Evolutionary conservation across 1,140 invertebrate genomes (phyloP).

Genomic region (Habropoda laboriosa): DNA sequence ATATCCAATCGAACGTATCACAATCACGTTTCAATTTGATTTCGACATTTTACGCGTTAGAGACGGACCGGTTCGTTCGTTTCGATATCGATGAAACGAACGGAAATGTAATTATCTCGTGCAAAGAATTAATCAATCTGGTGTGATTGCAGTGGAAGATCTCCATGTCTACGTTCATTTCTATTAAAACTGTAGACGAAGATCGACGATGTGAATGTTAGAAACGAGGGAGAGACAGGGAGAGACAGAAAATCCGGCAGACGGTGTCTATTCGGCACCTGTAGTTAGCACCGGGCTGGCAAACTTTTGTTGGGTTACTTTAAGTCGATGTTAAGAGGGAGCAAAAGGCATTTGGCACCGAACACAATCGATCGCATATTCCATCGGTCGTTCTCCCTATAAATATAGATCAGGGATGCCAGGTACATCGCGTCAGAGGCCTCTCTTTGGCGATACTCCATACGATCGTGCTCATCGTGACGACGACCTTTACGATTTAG

Average conservation of each 20-base stretch:
- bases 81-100: not conserved
- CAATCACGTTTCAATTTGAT: not conserved
- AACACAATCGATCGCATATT: conserved; percentile 77
- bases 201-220: not conserved
- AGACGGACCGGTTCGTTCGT: not conserved
- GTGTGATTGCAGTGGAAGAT: too few relatives aligned
- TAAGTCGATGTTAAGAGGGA: conserved; percentile 46
- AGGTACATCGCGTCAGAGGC: conserved; percentile 62
- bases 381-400: conserved; percentile 77
- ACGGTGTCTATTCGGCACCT: conserved; percentile 4
- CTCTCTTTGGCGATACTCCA: conserved; percentile 73
- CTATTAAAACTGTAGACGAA: too few relatives aligned
- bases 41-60: not conserved
- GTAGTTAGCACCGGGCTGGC: conserved; percentile 33
- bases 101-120: too few relatives aligned
- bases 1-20: not conserved
- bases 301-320: conserved; percentile 55
- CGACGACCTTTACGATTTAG: conserved; percentile 52
- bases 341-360: conserved; percentile 72
- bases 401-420: conserved; percentile 76
- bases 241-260: not conserved
- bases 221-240: not conserved
- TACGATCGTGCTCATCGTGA: conserved; percentile 58
- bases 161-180: too few relatives aligned
- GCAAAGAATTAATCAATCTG: not conserved